Evolutionary conservation across 1,140 invertebrate genomes (phyloP).

Genomic region (Pseudomyrmex concolor): DNA sequence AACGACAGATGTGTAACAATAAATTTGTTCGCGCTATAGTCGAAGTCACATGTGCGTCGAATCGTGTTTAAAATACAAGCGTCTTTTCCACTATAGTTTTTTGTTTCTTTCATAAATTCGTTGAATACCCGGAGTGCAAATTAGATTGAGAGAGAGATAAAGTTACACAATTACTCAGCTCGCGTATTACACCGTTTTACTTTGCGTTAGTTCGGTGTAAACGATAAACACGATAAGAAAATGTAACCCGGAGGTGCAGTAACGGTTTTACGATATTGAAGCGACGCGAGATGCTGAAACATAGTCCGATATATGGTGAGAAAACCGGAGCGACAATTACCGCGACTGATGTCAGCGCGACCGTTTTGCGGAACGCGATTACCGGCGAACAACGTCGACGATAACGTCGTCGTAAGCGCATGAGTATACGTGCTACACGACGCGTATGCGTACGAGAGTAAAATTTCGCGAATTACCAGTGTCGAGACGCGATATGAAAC

Average conservation of each 20-base stretch:
- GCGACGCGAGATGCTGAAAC: slow-evolving; percentile 9
- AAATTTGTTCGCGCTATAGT: not conserved
- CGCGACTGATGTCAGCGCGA: not conserved
- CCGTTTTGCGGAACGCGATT: not conserved
- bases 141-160: not conserved
- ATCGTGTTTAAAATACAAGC: slow-evolving; percentile 5
- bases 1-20: not conserved
- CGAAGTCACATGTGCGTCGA: not conserved
- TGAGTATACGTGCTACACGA: not conserved
- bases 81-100: not conserved
- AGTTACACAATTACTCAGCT: slow-evolving; percentile 17
- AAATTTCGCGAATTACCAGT: not conserved
- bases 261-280: slow-evolving; percentile 26
- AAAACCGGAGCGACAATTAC: slow-evolving; percentile 6
- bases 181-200: too few relatives aligned
- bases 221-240: slow-evolving; percentile 44
- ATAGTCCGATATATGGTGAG: slow-evolving; percentile 7
- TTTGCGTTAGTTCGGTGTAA: not conserved
- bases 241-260: slow-evolving; percentile 3
- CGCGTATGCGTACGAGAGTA: not conserved
- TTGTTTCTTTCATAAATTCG: not conserved
- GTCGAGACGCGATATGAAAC: not conserved
- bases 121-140: too few relatives aligned
- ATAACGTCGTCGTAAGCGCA: not conserved
- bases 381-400: not conserved